Conservation (phyloP, 2,888 invertebrate species). For the Eupithecia centaureata region DNA sequence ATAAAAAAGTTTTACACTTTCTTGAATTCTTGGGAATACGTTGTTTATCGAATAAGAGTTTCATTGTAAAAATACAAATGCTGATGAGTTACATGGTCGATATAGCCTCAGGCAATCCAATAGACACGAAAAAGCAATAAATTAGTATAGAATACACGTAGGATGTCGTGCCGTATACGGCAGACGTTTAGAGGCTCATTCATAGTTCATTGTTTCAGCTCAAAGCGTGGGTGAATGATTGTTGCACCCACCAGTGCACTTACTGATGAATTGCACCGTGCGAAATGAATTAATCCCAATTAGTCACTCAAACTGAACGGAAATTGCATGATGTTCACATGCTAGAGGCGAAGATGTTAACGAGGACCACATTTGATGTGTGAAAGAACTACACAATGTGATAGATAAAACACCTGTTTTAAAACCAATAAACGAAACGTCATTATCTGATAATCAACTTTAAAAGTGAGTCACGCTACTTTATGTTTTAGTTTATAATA, state of each 20-base stretch:
- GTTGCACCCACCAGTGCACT: conserved; percentile 72
- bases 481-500: too few species aligned
- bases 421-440: not conserved
- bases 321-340: conserved; percentile 47
- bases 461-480: not conserved
- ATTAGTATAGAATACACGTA: conserved; percentile 59
- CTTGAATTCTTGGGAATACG: not conserved
- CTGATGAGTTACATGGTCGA: not conserved
- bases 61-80: not conserved
- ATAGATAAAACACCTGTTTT: not conserved
- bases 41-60: not conserved
- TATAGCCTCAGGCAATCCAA: conserved; percentile 22
- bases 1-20: not conserved
- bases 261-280: conserved; percentile 70
- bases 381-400: not conserved
- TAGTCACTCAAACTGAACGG: conserved; percentile 59
- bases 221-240: conserved; percentile 67
- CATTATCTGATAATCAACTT: not conserved
- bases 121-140: conserved; percentile 45
- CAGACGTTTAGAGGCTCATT: conserved; percentile 59
- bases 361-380: not conserved
- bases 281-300: conserved; percentile 71
- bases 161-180: conserved; percentile 61
- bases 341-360: not conserved
- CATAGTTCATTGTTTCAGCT: conserved; percentile 66